Evolutionary conservation across 2,888 invertebrate species (phyloP).

Genomic region (Cephalotes varians): DNA sequence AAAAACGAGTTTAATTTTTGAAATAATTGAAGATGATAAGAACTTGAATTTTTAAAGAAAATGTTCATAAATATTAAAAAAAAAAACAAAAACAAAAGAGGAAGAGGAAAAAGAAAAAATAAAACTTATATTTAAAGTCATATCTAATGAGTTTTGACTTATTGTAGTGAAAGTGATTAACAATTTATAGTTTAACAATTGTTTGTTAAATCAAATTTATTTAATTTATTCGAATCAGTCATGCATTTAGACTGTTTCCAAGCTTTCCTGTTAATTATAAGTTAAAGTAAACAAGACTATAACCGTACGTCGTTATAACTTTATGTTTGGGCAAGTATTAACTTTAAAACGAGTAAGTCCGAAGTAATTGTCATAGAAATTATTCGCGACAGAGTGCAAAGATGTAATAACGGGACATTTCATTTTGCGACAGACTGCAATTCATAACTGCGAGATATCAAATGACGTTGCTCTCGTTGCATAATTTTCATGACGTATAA

Average conservation of each 20-base stretch:
- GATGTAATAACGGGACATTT: not conserved
- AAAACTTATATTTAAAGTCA: not conserved
- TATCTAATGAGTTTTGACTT: not conserved
- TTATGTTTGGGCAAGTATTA: not conserved
- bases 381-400: constrained; percentile 10
- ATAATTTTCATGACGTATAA: not conserved
- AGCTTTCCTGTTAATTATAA: constrained; percentile 1
- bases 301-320: not conserved
- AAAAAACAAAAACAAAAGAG: not conserved
- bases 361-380: constrained; percentile 29
- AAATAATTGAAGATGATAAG: not conserved
- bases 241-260: not conserved
- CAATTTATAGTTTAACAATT: not conserved
- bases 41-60: not conserved
- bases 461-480: not conserved
- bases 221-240: not conserved
- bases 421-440: constrained; percentile 13
- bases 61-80: not conserved
- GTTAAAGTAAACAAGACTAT: constrained; percentile 13
- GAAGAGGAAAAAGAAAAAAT: not conserved
- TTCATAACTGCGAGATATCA: constrained; percentile 7
- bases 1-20: not conserved
- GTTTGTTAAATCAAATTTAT: not conserved
- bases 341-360: constrained; percentile 17
- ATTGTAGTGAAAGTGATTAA: not conserved